Evolutionary conservation across 2,797 vertebrate genomes (phyloP), one percentile per base, ranked within the genome.

Genomic region (Bradypus variegatus): DNA sequence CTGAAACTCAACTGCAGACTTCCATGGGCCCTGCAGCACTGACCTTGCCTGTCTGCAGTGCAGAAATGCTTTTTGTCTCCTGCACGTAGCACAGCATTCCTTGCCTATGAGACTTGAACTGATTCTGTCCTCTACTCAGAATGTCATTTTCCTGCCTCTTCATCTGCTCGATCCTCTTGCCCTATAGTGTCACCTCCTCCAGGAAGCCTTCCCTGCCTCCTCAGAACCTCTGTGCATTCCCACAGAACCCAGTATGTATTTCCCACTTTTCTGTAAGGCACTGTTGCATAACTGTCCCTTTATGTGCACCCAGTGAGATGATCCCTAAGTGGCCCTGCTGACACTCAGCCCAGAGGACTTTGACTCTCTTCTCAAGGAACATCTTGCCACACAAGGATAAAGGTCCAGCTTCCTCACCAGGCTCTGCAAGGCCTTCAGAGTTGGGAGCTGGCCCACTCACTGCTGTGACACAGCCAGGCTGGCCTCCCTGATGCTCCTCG

Each of bases 161-260:
- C 6, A 25, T 31, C 76, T 33, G 45, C 16, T 16, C 5, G 18
- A 25, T 27, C 29, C 55, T 50, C 65, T 48, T 31, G 6, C 55
- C 18, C n/a, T 21, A 13, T 36, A 1, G 31, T 13, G 60, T 21
- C 33, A 27, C 38, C 72, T 65, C 55, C 62, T 86, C 21, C 64
- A 65, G 41, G 92, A 78, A 78, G 92, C 31, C 45, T 67, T 77
- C 60, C 82, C 64, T 79, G 48, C 38, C 50, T 78, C 41, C 75
- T 31, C 29, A 53, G 53, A 25, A 16, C 38, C 58, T 38, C 58
- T 21, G 1, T 0, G 7, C 48, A 5, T 41, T 38, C 48, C 72
- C 38, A 33, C 5, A 55, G 36, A 36, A 65, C 23, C 62, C 0
- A 1, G 15, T 31, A n/a, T 6, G 13, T 29, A 73, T 31, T 25